phyloP scores from a whole-genome alignment of 2,888 invertebrate species.

The Beris morrisii region DNA sequence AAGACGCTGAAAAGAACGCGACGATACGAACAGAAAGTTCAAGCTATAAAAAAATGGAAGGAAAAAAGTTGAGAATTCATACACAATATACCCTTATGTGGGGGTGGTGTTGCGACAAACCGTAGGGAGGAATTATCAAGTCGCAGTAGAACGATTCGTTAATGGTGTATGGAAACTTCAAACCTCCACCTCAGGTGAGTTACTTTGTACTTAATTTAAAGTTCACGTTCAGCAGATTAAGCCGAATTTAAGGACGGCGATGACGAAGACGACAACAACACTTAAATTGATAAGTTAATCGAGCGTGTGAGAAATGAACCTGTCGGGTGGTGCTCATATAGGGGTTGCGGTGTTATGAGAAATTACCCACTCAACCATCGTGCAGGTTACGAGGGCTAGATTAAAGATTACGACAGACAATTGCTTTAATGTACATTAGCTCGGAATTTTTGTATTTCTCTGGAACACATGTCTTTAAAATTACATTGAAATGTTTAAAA shows the following conservation, averaged over 20 bases:
- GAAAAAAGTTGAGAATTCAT: slow-evolving; percentile 8
- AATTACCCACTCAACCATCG: too few species aligned
- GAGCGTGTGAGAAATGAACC: slow-evolving; percentile 26
- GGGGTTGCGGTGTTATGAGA: too few species aligned
- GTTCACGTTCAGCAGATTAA: background rate
- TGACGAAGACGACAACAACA: background rate
- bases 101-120: background rate
- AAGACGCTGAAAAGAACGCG: slow-evolving; percentile 1
- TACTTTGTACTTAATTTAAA: slow-evolving; percentile 24
- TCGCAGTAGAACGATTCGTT: slow-evolving; percentile 19
- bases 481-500: too few species aligned
- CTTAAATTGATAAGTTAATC: slow-evolving; percentile 32
- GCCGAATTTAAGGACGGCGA: background rate
- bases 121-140: slow-evolving; percentile 10
- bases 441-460: too few species aligned
- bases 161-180: slow-evolving; percentile 27
- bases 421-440: too few species aligned
- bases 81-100: background rate
- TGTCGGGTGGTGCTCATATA: too few species aligned
- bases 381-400: too few species aligned
- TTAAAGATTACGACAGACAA: too few species aligned
- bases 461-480: too few species aligned
- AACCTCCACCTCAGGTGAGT: slow-evolving; percentile 24
- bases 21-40: slow-evolving; percentile 5
- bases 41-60: background rate